Conservation (phyloP, 2,797 vertebrate species). For the Sparidentex hasta region DNA sequence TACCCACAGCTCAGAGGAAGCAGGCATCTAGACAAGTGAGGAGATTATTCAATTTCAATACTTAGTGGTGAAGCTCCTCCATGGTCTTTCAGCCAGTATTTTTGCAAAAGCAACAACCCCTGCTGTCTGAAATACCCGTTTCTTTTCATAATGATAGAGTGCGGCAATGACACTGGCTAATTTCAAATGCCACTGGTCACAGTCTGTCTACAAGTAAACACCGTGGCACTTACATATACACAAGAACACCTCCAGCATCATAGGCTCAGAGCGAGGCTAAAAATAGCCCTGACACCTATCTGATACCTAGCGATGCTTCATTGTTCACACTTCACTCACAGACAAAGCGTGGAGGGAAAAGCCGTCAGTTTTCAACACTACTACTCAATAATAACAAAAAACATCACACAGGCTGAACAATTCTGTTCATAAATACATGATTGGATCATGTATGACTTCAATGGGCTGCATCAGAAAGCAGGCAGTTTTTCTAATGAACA, state of each 20-base stretch:
- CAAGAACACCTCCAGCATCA: conserved; percentile 35
- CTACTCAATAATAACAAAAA: background rate
- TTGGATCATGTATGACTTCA: background rate
- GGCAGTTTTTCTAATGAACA: background rate
- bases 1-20: background rate
- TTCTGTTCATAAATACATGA: conserved; percentile 26
- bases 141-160: background rate
- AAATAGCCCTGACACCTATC: conserved; percentile 55
- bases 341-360: background rate
- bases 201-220: conserved; percentile 12
- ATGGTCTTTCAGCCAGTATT: background rate
- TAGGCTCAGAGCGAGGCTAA: conserved; percentile 19
- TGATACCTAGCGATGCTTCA: conserved; percentile 43
- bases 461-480: conserved; percentile 1
- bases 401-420: background rate
- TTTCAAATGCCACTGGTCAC: conserved; percentile 2
- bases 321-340: conserved; percentile 22
- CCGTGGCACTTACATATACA: conserved; percentile 14
- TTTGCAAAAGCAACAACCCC: background rate
- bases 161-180: background rate
- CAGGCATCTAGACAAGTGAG: background rate
- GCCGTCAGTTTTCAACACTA: background rate
- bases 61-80: background rate
- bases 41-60: background rate
- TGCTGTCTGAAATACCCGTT: background rate